Conservation (phyloP, 2,797 vertebrate genomes). For the Knipowitschia caucasica region DNA sequence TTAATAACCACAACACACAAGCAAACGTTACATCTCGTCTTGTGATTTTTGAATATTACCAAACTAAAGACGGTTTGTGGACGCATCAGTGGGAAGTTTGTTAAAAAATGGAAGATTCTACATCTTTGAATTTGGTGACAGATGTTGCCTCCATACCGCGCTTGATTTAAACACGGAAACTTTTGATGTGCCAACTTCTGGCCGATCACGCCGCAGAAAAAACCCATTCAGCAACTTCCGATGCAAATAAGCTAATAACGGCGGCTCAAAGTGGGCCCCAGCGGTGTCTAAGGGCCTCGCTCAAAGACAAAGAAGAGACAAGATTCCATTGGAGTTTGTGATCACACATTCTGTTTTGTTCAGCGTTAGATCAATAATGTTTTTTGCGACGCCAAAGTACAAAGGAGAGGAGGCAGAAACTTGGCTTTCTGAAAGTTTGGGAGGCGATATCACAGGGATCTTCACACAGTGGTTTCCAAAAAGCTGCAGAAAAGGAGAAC, state of each 20-base stretch:
- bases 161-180: constrained; percentile 15
- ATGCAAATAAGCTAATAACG: constrained; percentile 28
- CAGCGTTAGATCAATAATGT: neutral
- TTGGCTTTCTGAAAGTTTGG: no score
- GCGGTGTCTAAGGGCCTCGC: neutral
- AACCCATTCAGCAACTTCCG: constrained; percentile 32
- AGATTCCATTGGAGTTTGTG: constrained; percentile 14
- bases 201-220: constrained; percentile 25
- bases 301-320: constrained; percentile 10
- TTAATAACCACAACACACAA: neutral
- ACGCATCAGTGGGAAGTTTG: constrained; percentile 13
- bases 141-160: constrained; percentile 7
- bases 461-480: no score
- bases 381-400: neutral
- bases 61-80: constrained; percentile 21
- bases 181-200: no score
- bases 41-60: constrained; percentile 22
- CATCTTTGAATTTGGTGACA: constrained; percentile 11
- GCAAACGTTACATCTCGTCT: neutral
- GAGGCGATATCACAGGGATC: no score
- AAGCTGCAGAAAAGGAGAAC: no score
- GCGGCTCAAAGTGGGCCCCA: constrained; percentile 21
- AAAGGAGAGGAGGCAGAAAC: no score
- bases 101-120: constrained; percentile 56
- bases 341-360: constrained; percentile 25